Base-by-base conservation (phyloP, 2,888 invertebrate species). In the Orchestes rusci region DNA sequence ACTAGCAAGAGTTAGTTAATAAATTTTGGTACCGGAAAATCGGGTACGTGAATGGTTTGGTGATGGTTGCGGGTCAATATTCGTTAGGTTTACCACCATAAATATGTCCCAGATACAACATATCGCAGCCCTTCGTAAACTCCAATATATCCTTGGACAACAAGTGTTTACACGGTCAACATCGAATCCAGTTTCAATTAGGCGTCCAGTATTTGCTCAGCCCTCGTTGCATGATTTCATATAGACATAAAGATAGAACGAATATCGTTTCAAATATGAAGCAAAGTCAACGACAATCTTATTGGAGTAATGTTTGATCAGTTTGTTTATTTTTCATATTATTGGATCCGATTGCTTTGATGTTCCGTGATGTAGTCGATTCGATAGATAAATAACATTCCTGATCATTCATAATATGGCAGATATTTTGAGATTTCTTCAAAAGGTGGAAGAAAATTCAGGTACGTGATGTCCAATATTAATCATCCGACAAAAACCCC, bases 81-180 rank as follows among this genome's bases (percentile, higher is more conserved):
- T 27, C 27, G 27, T 10, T 27, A 10, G 12, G 27, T 27, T 10
- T 10, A 27, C 27, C 12, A n/a, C n/a, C n/a, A n/a, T 27, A n/a
- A 27, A 2, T n/a, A 27, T 27, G 27, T 10, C 10, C 2, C 10
- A 27, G 2, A 10, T 2, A 27, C 27, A 27, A 27, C 27, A 27
- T n/a, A 27, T 12, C 27, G 12, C 2, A n/a, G 27, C 27, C 27
- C 5, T 23, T 23, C 10, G 27, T 23, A 10, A 23, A 8, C 27
- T 23, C 10, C 27, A 23, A 23, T 23, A 23, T 23, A 23, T 23
- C 27, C 10, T 5, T 15, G 53, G 62, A 65, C 64, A 64, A 68
- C 65, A 65, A 68, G 67, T 68, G 67, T 67, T 67, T 67, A 66
- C 67, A 65, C 61, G 66, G 67, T 67, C 68, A 68, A 68, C 65